These are phyloP conservation scores for Neotoxoptera formosana DNA, from an alignment of 1,140 invertebrate genomes.

Conservation along the genomic window DNA sequence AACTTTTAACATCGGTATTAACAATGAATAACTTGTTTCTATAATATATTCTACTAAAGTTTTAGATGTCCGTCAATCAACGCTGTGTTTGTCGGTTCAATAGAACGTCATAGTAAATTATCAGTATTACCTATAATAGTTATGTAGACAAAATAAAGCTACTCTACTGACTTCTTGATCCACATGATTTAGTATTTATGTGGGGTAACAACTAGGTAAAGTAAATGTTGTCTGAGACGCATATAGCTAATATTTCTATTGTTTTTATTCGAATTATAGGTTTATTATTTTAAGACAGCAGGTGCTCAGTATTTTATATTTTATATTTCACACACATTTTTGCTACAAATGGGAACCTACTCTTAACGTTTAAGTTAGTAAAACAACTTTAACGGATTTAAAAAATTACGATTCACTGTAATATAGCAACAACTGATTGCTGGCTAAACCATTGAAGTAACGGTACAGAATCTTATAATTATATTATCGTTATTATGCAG, in stretches of 20 bases:
- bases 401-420: neutral
- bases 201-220: neutral
- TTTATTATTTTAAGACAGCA: neutral
- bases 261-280: neutral
- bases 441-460: neutral
- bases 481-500: neutral
- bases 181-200: neutral
- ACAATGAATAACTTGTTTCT: neutral
- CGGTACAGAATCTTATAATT: neutral
- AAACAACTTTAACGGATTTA: neutral
- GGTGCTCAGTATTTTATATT: neutral
- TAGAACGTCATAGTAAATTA: neutral
- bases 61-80: slow-evolving; percentile 31
- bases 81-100: too few species aligned
- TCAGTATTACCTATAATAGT: neutral
- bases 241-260: neutral
- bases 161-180: neutral
- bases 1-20: neutral
- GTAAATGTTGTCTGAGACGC: neutral
- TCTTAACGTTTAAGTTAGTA: neutral
- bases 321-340: neutral
- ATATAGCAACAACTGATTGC: neutral
- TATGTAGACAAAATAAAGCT: neutral
- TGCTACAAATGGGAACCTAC: neutral
- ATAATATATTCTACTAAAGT: neutral